Conservation (phyloP, 1,140 invertebrate species). For the Samia ricini region DNA sequence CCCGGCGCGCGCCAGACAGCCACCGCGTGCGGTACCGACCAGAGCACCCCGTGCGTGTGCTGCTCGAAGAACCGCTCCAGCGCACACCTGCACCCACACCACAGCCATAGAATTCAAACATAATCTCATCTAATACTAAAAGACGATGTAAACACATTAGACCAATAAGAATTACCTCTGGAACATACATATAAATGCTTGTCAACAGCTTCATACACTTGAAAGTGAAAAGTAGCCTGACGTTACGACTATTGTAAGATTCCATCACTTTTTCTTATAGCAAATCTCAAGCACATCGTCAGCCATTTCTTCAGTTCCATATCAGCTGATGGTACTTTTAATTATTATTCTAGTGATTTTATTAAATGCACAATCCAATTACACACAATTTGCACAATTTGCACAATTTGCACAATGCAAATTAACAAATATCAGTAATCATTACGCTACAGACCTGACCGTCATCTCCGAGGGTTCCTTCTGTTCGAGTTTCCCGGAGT, state of each 20-base stretch:
- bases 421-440: too few relatives aligned
- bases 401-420: background rate
- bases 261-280: too few relatives aligned
- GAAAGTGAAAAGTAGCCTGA: too few relatives aligned
- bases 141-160: too few relatives aligned
- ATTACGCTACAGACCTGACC: slow-evolving; percentile 44
- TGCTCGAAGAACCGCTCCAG: slow-evolving; percentile 73
- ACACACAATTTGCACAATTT: background rate
- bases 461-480: slow-evolving; percentile 60
- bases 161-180: too few relatives aligned
- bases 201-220: too few relatives aligned
- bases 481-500: slow-evolving; percentile 65
- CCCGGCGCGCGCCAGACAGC: slow-evolving; percentile 70
- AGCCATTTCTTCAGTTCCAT: background rate
- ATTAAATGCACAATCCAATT: background rate
- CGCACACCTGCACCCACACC: slow-evolving; percentile 33
- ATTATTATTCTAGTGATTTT: too few relatives aligned
- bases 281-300: background rate
- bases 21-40: slow-evolving; percentile 62
- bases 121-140: too few relatives aligned
- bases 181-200: too few relatives aligned
- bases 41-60: slow-evolving; percentile 71
- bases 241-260: too few relatives aligned
- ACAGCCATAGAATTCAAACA: background rate
- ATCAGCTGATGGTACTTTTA: too few relatives aligned